Percentiles rank a stretch among this genome's conserved stretches.
phyloP scores from a whole-genome alignment of 2,113 vertebrate genomes.

The Cyanoderma ruficeps region DNA sequence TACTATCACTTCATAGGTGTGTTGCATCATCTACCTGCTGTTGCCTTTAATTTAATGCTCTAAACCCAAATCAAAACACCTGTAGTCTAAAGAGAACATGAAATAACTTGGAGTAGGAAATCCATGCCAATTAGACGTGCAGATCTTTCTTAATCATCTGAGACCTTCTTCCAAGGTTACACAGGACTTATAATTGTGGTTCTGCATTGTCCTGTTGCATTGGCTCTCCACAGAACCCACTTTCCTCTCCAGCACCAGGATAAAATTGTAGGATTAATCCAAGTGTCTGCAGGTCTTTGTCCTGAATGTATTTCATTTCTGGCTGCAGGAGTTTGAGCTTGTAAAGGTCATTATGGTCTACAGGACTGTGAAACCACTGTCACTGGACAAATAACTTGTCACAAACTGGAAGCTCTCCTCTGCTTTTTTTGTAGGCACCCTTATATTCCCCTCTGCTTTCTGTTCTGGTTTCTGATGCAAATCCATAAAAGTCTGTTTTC shows the following conservation, averaged over 20 bases:
- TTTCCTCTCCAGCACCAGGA: background rate
- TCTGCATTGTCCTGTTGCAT: background rate
- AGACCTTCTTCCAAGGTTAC: background rate
- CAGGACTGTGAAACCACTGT: background rate
- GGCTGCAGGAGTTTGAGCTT: background rate
- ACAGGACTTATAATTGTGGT: background rate
- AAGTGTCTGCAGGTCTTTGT: background rate
- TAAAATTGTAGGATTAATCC: background rate
- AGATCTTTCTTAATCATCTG: background rate
- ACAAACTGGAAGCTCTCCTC: background rate
- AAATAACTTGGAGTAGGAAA: background rate
- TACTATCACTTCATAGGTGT: background rate
- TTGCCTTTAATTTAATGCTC: conserved; percentile 34
- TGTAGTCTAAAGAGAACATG: background rate
- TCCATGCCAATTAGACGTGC: conserved; percentile 10
- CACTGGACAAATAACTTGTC: background rate
- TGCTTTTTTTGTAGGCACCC: background rate
- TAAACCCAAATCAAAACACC: conserved; percentile 34
- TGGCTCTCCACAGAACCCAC: background rate
- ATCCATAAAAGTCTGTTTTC: background rate
- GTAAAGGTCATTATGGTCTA: background rate
- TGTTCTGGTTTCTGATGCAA: background rate
- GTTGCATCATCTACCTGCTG: conserved; percentile 36
- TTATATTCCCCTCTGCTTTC: background rate
- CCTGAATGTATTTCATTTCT: background rate